These are phyloP conservation scores for Deroptyus accipitrinus DNA, from an alignment of 2,113 vertebrate genomes.

Conservation along the genomic window DNA sequence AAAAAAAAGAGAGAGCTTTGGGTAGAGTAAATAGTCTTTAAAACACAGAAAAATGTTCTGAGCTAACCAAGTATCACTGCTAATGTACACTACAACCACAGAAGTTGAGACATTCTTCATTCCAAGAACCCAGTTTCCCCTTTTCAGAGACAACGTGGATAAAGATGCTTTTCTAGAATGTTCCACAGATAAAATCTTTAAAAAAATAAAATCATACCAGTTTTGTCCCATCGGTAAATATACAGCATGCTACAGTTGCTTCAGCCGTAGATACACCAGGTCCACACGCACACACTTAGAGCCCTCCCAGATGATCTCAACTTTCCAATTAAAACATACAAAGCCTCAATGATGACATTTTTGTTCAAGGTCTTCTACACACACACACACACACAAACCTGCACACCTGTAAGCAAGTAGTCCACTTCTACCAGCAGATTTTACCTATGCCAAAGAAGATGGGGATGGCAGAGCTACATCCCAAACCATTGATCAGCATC, in stretches of 20 bases:
- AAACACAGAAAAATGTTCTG: neutral
- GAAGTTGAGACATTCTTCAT: neutral
- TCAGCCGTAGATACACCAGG: neutral
- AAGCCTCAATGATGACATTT: neutral
- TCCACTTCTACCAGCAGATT: neutral
- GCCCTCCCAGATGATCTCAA: neutral
- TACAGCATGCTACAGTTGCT: neutral
- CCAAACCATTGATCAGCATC: fast-evolving
- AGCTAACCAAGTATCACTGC: neutral
- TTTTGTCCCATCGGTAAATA: neutral
- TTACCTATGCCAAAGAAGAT: neutral
- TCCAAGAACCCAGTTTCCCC: neutral
- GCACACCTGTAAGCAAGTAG: neutral
- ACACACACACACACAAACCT: neutral
- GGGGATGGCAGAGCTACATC: neutral
- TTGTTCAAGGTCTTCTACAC: neutral
- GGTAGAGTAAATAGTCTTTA: neutral
- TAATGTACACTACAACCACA: neutral
- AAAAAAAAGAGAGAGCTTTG: neutral
- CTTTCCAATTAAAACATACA: neutral
- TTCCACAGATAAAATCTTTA: neutral
- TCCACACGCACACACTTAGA: neutral
- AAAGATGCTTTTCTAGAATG: neutral
- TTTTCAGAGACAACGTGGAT: neutral
- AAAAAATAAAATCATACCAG: neutral